Conservation (phyloP, 37 sponge, comb jelly and placozoan species). For the Theonella swinhoei region DNA sequence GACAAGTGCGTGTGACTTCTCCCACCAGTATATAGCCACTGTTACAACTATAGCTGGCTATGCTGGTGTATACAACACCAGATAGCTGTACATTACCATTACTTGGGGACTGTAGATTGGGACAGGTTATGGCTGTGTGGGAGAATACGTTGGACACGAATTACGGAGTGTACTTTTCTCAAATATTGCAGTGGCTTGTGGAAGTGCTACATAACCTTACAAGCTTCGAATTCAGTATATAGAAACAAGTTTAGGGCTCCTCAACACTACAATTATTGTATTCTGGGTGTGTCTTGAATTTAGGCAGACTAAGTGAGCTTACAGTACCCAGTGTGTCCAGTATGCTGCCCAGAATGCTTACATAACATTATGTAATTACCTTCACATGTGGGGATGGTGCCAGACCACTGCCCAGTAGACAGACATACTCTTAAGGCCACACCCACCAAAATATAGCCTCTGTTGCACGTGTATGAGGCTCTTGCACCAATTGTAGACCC, state of each 20-base stretch:
- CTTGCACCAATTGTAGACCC: slow-evolving; percentile 17
- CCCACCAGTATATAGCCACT: slow-evolving; percentile 26
- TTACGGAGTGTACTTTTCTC: no score
- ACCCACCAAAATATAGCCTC: slow-evolving; percentile 42
- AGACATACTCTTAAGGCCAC: slow-evolving; percentile 16
- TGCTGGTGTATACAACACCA: slow-evolving; percentile 5
- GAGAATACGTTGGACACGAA: background rate
- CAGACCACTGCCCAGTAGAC: slow-evolving; percentile 47
- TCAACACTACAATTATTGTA: no score
- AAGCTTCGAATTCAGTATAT: no score
- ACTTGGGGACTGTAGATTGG: slow-evolving; percentile 5
- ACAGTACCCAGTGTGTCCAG: no score
- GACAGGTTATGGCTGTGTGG: slow-evolving; percentile 23
- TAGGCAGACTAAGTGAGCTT: no score
- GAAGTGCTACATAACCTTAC: no score
- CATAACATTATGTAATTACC: no score
- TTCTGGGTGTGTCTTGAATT: no score
- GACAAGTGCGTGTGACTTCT: slow-evolving; percentile 14
- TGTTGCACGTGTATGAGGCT: slow-evolving; percentile 53
- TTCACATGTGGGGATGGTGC: slow-evolving; percentile 19
- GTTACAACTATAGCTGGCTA: slow-evolving; percentile 51
- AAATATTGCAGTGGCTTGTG: no score
- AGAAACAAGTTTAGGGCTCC: no score
- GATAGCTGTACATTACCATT: slow-evolving; percentile 30
- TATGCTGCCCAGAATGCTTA: no score